phyloP scores from a whole-genome alignment of 2,113 vertebrate species.

The Physeter macrocephalus region DNA sequence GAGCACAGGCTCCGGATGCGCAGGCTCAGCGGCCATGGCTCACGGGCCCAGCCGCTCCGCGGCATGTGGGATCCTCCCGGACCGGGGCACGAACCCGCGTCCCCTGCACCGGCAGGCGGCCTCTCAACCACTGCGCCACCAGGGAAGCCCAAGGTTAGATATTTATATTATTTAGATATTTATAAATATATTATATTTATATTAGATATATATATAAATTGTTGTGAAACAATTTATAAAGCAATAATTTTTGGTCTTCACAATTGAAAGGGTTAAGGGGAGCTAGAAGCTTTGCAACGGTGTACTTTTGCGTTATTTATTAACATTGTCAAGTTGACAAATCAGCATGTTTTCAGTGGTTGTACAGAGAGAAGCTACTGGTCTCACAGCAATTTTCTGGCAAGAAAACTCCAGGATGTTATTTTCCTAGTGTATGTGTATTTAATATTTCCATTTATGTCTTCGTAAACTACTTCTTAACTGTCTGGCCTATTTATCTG shows the following conservation, averaged over 20 bases:
- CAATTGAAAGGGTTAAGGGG: background rate
- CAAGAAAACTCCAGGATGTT: background rate
- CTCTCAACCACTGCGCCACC: too few species aligned
- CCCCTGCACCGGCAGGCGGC: too few species aligned
- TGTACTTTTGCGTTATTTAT: background rate
- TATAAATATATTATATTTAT: too few species aligned
- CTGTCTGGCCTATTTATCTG: background rate
- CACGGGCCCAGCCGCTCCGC: too few species aligned
- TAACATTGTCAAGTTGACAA: background rate
- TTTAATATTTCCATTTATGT: background rate
- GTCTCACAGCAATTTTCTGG: background rate
- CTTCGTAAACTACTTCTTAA: background rate
- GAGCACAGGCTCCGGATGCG: too few species aligned
- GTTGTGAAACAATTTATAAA: background rate
- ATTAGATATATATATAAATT: too few species aligned
- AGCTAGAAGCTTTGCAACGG: background rate
- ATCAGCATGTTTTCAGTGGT: background rate
- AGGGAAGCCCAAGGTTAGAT: too few species aligned
- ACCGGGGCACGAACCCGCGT: too few species aligned
- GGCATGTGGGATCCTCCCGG: too few species aligned
- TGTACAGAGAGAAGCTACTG: background rate
- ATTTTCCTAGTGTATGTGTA: background rate
- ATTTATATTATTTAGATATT: too few species aligned
- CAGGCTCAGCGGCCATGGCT: too few species aligned
- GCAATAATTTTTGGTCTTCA: background rate